Evolutionary conservation across 1,140 invertebrate genomes (phyloP).

Genomic region (Trichonephila clavata): DNA sequence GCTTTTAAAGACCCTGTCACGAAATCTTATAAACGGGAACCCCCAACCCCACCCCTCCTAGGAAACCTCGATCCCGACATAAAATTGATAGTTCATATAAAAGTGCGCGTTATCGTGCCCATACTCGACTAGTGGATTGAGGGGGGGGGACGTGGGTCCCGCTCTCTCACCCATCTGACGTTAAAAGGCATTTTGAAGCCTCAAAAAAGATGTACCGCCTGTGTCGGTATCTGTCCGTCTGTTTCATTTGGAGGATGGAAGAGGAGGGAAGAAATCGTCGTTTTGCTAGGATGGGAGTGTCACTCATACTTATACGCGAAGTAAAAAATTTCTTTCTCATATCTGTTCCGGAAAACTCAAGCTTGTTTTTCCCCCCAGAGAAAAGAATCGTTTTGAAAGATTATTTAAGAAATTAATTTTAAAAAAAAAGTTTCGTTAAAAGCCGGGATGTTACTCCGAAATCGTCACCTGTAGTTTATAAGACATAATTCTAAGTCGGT

Average conservation of each 20-base stretch:
- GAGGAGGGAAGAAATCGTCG: not conserved
- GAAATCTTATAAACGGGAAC: conserved; percentile 73
- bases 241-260: not conserved
- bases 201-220: conserved; percentile 1
- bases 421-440: too few species aligned
- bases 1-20: conserved; percentile 68
- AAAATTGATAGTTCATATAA: conserved; percentile 74
- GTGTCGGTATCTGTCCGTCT: not conserved
- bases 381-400: too few species aligned
- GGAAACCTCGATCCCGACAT: conserved; percentile 27
- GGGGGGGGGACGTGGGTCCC: not conserved
- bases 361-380: too few species aligned
- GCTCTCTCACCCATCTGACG: conserved; percentile 4
- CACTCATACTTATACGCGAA: not conserved
- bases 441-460: too few species aligned
- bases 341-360: too few species aligned
- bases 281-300: not conserved
- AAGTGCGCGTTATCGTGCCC: conserved; percentile 51
- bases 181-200: conserved; percentile 59
- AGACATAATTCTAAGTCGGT: too few species aligned
- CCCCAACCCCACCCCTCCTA: not conserved
- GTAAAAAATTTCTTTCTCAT: too few species aligned
- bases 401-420: too few species aligned
- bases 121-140: not conserved
- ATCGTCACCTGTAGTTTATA: too few species aligned